Base-by-base conservation (phyloP, 2,113 vertebrate species). In the Serinus canaria region DNA sequence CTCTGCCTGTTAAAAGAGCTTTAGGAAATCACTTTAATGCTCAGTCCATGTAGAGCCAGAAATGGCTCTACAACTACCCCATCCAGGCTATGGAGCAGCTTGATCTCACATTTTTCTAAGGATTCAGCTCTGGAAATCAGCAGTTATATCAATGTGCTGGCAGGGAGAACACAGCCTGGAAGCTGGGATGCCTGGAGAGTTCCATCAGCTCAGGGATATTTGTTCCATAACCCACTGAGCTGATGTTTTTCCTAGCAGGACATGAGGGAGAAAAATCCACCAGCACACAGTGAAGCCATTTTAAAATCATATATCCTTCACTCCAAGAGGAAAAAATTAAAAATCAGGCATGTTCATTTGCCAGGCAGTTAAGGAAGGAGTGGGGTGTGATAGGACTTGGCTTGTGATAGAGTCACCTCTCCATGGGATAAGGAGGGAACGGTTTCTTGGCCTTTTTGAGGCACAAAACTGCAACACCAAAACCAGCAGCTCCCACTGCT, bases 381-480 rank as follows among this genome's bases (percentile, higher is more conserved):
- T 1, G 31, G 19, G 22, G 31, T 69, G 55, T 33, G 30, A 56
- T 0, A n/a, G 9, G 66, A 35, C 20, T 15, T 69, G 17, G 35
- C 7, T 56, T 60, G 24, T 9, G 22, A 15, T 0, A 43, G 11
- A 50, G 14, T 37, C 41, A 52, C 13, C 55, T 79, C 15, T 52
- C 19, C 31, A 20, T 0, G 18, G 12, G 33, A 16, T 22, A 59
- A 39, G 14, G 19, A 23, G 10, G 2, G 2, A n/a, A n/a, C n/a
- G n/a, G 10, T 31, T 49, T 23, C 70, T 43, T 55, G 27, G 30
- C 27, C 13, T 79, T 79, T 80, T 1, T 59, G 33, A 87, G 23
- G 20, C 24, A 64, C 14, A 62, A 49, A 83, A 18, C n/a, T 5
- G 28, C 50, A 69, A 53, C 23, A 69, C 9, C 23, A 66, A 87